Evolutionary conservation across 2,888 invertebrate genomes (phyloP).

Genomic region (Cantharis rustica): DNA sequence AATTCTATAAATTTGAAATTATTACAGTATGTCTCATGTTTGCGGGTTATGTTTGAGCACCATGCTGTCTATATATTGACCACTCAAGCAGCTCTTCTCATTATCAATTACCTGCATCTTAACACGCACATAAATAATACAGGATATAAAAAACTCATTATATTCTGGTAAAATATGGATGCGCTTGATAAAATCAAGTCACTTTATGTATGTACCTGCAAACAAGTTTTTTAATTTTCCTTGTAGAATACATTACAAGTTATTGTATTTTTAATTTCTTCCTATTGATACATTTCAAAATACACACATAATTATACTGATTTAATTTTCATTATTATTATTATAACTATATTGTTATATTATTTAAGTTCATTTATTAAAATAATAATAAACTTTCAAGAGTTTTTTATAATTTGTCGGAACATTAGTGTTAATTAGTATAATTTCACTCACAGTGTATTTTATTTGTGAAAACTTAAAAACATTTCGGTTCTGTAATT

Average conservation of each 20-base stretch:
- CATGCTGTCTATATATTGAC: conserved; percentile 36
- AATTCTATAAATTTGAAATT: conserved; percentile 24
- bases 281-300: background rate
- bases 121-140: conserved; percentile 50
- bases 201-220: conserved; percentile 34
- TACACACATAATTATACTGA: background rate
- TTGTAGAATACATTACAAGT: background rate
- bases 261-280: background rate
- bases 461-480: no score
- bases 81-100: conserved; percentile 39
- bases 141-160: conserved; percentile 51
- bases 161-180: conserved; percentile 50
- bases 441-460: no score
- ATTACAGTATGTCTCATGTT: conserved; percentile 15
- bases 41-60: conserved; percentile 30
- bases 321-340: background rate
- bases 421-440: no score
- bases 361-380: no score
- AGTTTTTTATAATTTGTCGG: no score
- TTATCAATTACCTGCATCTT: conserved; percentile 52
- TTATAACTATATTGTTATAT: no score
- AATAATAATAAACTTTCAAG: no score
- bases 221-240: conserved; percentile 28
- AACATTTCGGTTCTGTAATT: no score
- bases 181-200: conserved; percentile 47